Evolutionary conservation across 2,797 vertebrate species (phyloP).

Genomic region (Microctenopoma lineatum): DNA sequence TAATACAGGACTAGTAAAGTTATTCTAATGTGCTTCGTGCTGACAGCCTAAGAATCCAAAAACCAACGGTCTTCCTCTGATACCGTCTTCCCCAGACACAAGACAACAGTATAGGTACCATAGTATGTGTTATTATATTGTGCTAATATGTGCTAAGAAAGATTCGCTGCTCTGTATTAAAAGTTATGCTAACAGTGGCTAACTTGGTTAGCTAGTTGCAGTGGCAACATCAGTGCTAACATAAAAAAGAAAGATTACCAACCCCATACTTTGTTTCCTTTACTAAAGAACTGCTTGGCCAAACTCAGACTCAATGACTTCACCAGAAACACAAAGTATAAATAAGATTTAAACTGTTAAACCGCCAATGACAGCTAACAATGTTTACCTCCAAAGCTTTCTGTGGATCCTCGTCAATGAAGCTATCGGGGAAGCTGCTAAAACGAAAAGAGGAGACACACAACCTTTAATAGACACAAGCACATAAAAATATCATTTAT

Average conservation of each 20-base stretch:
- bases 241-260: neutral
- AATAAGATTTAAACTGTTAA: too few species aligned
- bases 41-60: neutral
- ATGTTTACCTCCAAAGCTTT: slow-evolving; percentile 85
- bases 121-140: neutral
- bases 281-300: rapidly evolving
- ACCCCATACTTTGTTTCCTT: rapidly evolving
- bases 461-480: slow-evolving; percentile 15
- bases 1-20: too few species aligned
- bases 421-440: slow-evolving; percentile 83
- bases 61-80: neutral
- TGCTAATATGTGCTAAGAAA: too few species aligned
- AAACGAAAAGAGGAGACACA: slow-evolving; percentile 36
- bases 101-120: too few species aligned
- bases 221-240: slow-evolving; percentile 4
- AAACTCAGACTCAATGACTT: rapidly evolving
- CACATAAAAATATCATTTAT: neutral
- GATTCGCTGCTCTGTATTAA: neutral
- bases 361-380: neutral
- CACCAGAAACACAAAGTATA: rapidly evolving
- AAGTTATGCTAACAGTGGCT: slow-evolving; percentile 32
- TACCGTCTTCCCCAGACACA: neutral
- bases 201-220: slow-evolving; percentile 21
- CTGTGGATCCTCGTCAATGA: slow-evolving; percentile 83
- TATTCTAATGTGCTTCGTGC: too few species aligned